A percentile compares a stretch with the other conserved stretches of the same genome.
Conservation (phyloP, 2,888 invertebrate genomes). For the Lamellibrachia satsuma region DNA sequence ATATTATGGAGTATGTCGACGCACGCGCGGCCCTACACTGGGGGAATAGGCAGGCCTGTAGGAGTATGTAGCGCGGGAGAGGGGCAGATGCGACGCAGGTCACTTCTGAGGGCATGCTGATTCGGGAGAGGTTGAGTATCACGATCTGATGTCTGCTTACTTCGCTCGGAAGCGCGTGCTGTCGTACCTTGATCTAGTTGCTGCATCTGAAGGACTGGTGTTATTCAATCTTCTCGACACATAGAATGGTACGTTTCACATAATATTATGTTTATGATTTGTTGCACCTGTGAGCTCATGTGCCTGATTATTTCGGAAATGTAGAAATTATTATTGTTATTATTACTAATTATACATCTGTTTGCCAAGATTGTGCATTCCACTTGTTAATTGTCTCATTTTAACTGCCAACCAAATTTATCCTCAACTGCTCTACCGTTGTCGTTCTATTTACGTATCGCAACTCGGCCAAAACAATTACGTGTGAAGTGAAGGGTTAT, state of each 20-base stretch:
- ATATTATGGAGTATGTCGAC: not conserved
- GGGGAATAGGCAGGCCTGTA: not conserved
- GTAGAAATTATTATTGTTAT: too few species aligned
- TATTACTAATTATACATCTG: too few species aligned
- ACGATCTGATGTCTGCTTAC: not conserved
- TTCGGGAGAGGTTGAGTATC: not conserved
- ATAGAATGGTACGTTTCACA: not conserved
- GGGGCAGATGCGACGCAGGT: not conserved
- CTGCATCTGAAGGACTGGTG: not conserved
- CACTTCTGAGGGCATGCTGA: not conserved
- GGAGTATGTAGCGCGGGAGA: not conserved
- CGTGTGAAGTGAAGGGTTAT: not conserved
- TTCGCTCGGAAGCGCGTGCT: not conserved
- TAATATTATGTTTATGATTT: not conserved
- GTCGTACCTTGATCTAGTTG: not conserved
- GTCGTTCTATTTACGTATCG: not conserved
- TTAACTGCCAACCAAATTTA: not conserved
- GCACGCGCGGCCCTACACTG: not conserved
- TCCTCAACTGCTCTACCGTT: not conserved
- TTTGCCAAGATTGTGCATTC: too few species aligned
- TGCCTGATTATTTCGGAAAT: not conserved
- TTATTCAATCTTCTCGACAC: not conserved
- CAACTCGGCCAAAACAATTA: not conserved
- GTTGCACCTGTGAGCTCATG: not conserved
- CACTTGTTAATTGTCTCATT: not conserved